Evolutionary conservation across 2,113 vertebrate species (phyloP), one percentile per base, ranked within the genome.

Genomic region (Cichladusa arquata): DNA sequence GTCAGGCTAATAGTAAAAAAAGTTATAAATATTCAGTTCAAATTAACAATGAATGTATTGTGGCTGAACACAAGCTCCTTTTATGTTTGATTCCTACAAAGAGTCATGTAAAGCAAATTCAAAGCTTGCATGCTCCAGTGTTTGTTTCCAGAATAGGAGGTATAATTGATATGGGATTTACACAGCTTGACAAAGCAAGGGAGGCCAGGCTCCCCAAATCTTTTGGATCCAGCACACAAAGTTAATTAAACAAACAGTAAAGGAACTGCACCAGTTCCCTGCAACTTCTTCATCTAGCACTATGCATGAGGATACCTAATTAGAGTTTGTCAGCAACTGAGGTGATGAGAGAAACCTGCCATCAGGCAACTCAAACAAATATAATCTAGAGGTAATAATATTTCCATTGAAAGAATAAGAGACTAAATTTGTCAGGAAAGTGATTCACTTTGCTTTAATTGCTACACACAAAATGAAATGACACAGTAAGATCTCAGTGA

Each of bases 11-110:
- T 12, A 86, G 72, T 40, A 82, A 88, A 93, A 90, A 90, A 95
- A 95, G 92, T 79, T 92, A 93, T 90, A 94, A 96, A 94, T 93
- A 96, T 90, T 96, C 88, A 83, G 72, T 86, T 90, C 86, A 94
- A 92, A 94, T 93, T 94, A 94, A 76, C 83, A 93, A 74, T 42
- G n/a, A 88, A 84, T 65, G 60, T 88, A 81, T 82, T 96, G 65
- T 76, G 67, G 72, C 64, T 96, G 72, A 90, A 83, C 53, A 95
- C 79, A 90, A 83, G 48, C 51, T 78, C 57, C n/a, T 95, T 92
- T 86, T 84, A 81, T 79, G 28, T 61, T 93, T 90, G 60, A n/a
- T 92, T 94, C 72, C 86, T 83, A 86, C 90, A 93, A 97, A 95
- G 74, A 94, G 71, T 60, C 72, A 83, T 57, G 61, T 40, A 95